A percentile compares a stretch with the other conserved stretches of the same genome.
Evolutionary conservation across 2,888 invertebrate species (phyloP).

Genomic region (Orgyia antiqua): DNA sequence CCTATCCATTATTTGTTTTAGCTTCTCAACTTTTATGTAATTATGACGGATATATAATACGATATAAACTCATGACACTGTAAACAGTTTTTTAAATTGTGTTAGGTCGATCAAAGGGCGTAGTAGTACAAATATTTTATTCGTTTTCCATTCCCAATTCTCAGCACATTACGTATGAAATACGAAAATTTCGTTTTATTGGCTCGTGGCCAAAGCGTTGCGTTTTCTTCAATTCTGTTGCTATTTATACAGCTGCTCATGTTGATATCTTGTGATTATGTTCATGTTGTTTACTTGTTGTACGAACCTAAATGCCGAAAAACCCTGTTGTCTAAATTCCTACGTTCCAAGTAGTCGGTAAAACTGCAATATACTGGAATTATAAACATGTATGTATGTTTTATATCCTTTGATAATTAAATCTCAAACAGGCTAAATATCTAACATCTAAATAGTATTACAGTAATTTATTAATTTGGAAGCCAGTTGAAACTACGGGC

Average conservation of each 20-base stretch:
- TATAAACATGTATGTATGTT: too few species aligned
- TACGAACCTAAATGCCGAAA: slow-evolving; percentile 9
- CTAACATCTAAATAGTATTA: too few species aligned
- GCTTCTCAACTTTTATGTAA: too few species aligned
- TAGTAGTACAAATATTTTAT: slow-evolving; percentile 10
- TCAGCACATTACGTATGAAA: slow-evolving; percentile 39
- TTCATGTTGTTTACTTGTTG: slow-evolving; percentile 37
- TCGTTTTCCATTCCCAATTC: slow-evolving; percentile 19
- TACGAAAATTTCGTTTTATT: slow-evolving; percentile 48
- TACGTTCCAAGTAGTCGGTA: too few species aligned
- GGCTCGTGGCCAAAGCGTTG: slow-evolving; percentile 47
- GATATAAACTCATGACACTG: too few species aligned
- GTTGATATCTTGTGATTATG: slow-evolving; percentile 49
- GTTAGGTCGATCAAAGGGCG: slow-evolving; percentile 17
- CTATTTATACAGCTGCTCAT: slow-evolving; percentile 56
- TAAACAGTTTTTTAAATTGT: too few species aligned
- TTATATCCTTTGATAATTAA: slow-evolving; percentile 2
- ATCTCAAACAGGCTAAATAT: too few species aligned
- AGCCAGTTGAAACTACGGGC: too few species aligned
- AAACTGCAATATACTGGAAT: too few species aligned
- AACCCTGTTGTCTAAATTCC: background rate
- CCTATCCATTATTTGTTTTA: too few species aligned
- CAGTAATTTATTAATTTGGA: too few species aligned
- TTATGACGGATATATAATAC: too few species aligned
- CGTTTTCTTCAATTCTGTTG: slow-evolving; percentile 53